Base-by-base conservation (phyloP, 2,797 vertebrate species). In the Gallinago stenura region DNA sequence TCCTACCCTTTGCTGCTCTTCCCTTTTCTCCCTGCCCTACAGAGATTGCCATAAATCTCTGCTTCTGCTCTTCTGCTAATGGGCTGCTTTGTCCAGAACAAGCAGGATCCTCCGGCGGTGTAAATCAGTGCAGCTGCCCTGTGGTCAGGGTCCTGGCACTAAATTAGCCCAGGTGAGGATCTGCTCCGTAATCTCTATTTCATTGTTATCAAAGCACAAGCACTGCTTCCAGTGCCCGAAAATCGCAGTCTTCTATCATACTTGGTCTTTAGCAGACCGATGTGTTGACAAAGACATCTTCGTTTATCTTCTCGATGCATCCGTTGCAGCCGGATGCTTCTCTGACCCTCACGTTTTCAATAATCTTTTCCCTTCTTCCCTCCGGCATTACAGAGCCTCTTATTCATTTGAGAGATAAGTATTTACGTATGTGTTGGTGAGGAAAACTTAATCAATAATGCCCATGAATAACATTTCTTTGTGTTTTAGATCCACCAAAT, bases 281-380 rank as follows among this genome's bases (percentile, higher is more conserved):
- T 58, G 25, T 78, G 78, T 93, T 92, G 85, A 93, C 94, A 94
- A 93, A 89, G 62, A 92, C 45, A 22, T 83, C 79, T 96, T 83
- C 4, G 17, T 94, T 93, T 96, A 96, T 96, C 95, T 94, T 92
- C 68, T 77, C 88, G 22, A 39, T 84, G 64, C 95, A 89, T 93
- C 91, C 53, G 25, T 35, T 81, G 64, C 95, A 95, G 90, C 79
- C 20, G 28, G 89, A 95, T 96, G 95, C 83, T 95, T 82, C 94
- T 92, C 56, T 95, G 95, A 97, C 93, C 95, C 87, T 92, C 89
- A 73, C 15, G 17, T 96, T 96, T 93, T 94, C 95, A 93, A 84
- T 95, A 94, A 94, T 95, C 86, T 93, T 94, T 94, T 93, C 28
- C 79, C 77, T 96, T 71, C 95, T 90, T 96, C 78, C 91, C 88